Evolutionary conservation across 2,797 vertebrate species (phyloP).

Genomic region (Yasuhikotakia modesta): DNA sequence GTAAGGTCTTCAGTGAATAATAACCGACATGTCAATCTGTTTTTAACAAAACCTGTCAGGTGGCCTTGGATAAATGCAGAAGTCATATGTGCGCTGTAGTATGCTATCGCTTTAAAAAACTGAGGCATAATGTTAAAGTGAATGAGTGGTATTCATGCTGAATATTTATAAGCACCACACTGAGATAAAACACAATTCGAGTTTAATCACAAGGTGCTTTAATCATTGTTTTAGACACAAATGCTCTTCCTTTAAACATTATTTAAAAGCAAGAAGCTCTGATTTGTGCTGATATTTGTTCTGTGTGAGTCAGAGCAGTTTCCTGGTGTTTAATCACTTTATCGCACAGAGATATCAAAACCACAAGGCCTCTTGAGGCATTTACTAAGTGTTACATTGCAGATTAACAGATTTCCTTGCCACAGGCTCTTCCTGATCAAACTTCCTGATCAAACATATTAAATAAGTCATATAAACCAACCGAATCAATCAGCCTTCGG

Average conservation of each 20-base stretch:
- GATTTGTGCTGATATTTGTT: constrained; percentile 30
- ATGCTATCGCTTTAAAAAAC: too few relatives aligned
- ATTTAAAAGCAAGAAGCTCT: constrained; percentile 2
- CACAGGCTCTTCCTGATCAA: constrained; percentile 55
- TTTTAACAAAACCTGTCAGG: neutral
- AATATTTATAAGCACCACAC: constrained; percentile 72
- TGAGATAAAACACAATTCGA: constrained; percentile 73
- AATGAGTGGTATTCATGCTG: constrained; percentile 62
- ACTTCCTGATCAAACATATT: constrained; percentile 59
- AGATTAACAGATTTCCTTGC: constrained; percentile 54
- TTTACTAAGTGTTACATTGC: constrained; percentile 64
- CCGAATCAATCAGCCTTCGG: constrained; percentile 54
- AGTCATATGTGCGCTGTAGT: neutral
- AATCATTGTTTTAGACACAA: constrained; percentile 22
- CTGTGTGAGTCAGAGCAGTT: constrained; percentile 43
- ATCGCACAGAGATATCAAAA: constrained; percentile 63
- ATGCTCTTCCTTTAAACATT: constrained; percentile 55
- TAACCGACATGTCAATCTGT: neutral
- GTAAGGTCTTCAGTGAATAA: neutral
- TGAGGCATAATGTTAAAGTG: constrained; percentile 68
- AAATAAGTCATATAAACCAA: constrained; percentile 57
- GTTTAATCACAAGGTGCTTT: constrained; percentile 53
- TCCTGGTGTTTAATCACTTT: constrained; percentile 63
- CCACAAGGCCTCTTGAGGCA: constrained; percentile 60
- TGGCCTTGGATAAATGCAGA: too few relatives aligned